phyloP scores from a whole-genome alignment of 64 coral and sea anemone species.

The Hydrozoanthus tunicans region DNA sequence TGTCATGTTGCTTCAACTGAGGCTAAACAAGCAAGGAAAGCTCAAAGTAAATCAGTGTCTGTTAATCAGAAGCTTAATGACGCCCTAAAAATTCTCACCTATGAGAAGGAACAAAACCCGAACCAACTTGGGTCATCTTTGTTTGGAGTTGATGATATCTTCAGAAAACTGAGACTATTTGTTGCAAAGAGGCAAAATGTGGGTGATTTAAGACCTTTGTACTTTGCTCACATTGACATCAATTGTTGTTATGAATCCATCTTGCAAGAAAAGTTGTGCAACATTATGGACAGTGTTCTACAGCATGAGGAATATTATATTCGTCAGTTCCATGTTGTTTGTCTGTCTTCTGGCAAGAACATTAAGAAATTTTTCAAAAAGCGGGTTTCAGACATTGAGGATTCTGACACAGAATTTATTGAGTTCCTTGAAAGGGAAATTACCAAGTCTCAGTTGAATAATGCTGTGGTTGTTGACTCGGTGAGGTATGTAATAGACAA shows the following conservation, averaged over 20 bases:
- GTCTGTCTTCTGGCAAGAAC: neutral
- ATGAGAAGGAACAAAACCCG: constrained; percentile 55
- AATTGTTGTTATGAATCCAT: constrained; percentile 85
- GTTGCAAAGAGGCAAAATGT: neutral
- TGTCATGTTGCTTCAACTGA: neutral
- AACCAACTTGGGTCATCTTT: constrained; percentile 44
- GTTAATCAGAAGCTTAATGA: constrained; percentile 75
- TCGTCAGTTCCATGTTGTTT: constrained; percentile 52
- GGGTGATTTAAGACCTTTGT: constrained; percentile 55
- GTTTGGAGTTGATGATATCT: constrained; percentile 82
- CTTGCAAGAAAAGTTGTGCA: constrained; percentile 65
- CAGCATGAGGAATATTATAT: constrained; percentile 84
- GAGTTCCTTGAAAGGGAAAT: neutral
- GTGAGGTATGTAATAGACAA: neutral
- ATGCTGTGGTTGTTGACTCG: constrained; percentile 22
- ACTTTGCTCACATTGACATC: constrained; percentile 75
- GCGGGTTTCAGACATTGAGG: constrained; percentile 9
- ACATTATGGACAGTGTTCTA: constrained; percentile 72
- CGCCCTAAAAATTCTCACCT: constrained; percentile 72
- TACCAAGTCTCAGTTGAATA: constrained; percentile 2
- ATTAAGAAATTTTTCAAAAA: constrained; percentile 53
- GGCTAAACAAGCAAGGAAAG: neutral
- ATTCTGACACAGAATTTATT: constrained; percentile 7
- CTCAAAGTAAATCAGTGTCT: constrained; percentile 10
- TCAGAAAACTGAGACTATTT: constrained; percentile 52